Evolutionary conservation across 2,113 vertebrate species (phyloP).

Genomic region (Hyla sarda): DNA sequence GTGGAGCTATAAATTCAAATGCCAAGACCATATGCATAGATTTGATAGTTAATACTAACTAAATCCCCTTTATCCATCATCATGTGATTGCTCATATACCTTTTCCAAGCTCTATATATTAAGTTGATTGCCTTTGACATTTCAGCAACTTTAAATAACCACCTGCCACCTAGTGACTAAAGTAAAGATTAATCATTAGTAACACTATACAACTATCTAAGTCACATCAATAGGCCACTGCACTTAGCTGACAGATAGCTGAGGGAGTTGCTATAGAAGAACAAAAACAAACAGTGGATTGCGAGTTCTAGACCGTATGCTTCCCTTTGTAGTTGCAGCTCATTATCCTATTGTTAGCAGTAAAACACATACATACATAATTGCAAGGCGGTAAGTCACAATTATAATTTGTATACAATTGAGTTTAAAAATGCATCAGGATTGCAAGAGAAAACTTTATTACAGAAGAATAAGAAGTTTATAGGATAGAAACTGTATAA

Average conservation of each 20-base stretch:
- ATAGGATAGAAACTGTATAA: no score
- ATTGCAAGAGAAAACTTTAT: neutral
- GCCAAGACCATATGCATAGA: constrained; percentile 35
- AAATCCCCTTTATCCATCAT: constrained; percentile 51
- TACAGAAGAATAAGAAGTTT: no score
- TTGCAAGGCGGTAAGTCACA: neutral
- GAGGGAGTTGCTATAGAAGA: constrained; percentile 46
- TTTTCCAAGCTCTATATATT: constrained; percentile 38
- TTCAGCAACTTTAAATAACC: constrained; percentile 55
- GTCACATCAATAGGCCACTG: constrained; percentile 34
- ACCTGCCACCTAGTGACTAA: constrained; percentile 54
- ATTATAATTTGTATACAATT: constrained; percentile 1
- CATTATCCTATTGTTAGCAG: neutral
- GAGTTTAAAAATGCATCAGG: no score
- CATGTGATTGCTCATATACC: constrained; percentile 48
- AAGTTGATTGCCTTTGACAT: constrained; percentile 54
- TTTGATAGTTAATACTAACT: constrained; percentile 45
- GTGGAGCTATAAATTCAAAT: constrained; percentile 45
- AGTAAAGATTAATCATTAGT: constrained; percentile 51
- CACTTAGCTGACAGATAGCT: constrained; percentile 46
- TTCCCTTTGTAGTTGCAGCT: constrained; percentile 40
- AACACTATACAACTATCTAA: constrained; percentile 39
- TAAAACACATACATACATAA: neutral
- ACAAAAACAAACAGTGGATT: constrained; percentile 36
- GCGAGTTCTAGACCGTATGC: neutral